Evolutionary conservation across 2,113 vertebrate genomes (phyloP).

Genomic region (Ctenodactylus gundi): DNA sequence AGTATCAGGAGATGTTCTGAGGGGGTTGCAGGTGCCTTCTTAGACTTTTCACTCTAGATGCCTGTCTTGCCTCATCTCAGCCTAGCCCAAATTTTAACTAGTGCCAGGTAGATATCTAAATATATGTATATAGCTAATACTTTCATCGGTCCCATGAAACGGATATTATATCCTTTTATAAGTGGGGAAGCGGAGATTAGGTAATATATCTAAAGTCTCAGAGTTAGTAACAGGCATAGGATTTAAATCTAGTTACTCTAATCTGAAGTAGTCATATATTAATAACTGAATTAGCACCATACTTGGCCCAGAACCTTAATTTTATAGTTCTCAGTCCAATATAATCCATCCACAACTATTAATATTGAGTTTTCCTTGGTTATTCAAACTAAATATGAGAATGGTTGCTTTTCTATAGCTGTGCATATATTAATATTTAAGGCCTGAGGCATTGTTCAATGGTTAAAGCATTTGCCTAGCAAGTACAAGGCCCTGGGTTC

Average conservation of each 20-base stretch:
- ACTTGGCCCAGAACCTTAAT: neutral
- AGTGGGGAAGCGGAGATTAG: neutral
- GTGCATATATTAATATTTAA: neutral
- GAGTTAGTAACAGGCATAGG: neutral
- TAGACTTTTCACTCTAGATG: neutral
- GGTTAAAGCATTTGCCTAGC: too few species aligned
- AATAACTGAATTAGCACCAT: neutral
- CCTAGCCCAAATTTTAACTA: neutral
- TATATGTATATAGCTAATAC: neutral
- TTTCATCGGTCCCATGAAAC: neutral
- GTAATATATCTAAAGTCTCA: neutral
- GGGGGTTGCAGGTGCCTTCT: neutral
- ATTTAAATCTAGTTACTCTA: neutral
- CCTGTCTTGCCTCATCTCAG: neutral
- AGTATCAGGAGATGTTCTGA: neutral
- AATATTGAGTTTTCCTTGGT: constrained; percentile 1
- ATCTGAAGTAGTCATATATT: neutral
- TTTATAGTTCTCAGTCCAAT: neutral
- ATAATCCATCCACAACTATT: neutral
- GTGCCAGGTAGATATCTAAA: neutral
- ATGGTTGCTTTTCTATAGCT: neutral
- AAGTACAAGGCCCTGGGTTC: too few species aligned
- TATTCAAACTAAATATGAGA: constrained; percentile 3
- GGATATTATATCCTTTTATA: neutral
- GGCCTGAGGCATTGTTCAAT: too few species aligned